These are phyloP conservation scores for Petrolisthes manimaculis DNA, from an alignment of 2,888 invertebrate species.

Conservation along the genomic window DNA sequence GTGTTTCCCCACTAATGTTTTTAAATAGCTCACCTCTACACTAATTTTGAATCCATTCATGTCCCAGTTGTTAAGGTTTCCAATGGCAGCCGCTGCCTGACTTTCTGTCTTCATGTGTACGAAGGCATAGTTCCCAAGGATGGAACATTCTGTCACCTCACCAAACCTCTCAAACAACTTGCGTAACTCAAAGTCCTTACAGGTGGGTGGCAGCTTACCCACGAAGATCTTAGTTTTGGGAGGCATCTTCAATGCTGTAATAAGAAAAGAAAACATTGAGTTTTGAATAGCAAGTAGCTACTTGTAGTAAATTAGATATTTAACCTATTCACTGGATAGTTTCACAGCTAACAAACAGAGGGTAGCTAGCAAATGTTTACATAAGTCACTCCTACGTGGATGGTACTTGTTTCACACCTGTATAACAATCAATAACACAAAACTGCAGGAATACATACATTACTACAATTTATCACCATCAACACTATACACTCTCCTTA, in stretches of 20 bases:
- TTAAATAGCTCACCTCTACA: conserved; percentile 75
- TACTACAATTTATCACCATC: too few relatives aligned
- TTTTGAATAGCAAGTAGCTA: background rate
- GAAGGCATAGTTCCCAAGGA: conserved; percentile 94
- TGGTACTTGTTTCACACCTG: too few relatives aligned
- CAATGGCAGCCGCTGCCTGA: conserved; percentile 85
- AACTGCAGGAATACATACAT: too few relatives aligned
- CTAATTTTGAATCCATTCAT: conserved; percentile 88
- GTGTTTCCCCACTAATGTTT: too few relatives aligned
- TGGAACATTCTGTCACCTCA: conserved; percentile 91
- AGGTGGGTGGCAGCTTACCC: conserved; percentile 88
- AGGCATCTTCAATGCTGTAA: conserved; percentile 56
- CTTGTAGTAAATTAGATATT: too few relatives aligned
- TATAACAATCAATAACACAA: too few relatives aligned
- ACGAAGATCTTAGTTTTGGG: conserved; percentile 88
- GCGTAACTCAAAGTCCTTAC: conserved; percentile 84
- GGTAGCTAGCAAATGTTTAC: too few relatives aligned
- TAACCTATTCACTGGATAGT: too few relatives aligned
- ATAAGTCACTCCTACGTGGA: too few relatives aligned
- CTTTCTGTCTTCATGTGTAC: conserved; percentile 89
- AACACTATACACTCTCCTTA: too few relatives aligned
- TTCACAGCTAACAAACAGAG: too few relatives aligned
- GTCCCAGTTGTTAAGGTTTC: conserved; percentile 82
- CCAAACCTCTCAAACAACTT: conserved; percentile 87
- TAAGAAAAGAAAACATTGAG: background rate